Evolutionary conservation across 2,888 invertebrate species (phyloP), one percentile per base, ranked within the genome.

Genomic region (Suillia variegata): DNA sequence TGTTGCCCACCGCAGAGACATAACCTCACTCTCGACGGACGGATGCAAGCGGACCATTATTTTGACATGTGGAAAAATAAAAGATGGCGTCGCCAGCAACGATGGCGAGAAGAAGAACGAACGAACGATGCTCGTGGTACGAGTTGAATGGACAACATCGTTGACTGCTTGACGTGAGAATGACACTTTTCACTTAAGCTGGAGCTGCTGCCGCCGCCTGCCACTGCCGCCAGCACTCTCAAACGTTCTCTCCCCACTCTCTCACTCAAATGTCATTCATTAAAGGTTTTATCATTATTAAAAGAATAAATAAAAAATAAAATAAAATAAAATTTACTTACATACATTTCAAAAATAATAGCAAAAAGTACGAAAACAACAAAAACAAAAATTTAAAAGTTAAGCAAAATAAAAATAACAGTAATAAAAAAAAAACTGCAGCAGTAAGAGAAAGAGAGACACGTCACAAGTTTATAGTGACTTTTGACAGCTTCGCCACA

Each of bases 401-500:
- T n/a, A n/a, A n/a, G n/a, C n/a, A 61, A 70, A 67, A 65, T 68
- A 73, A 70, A 73, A 68, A 71, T 61, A 67, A 73, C 74, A 74
- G 70, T 74, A n/a, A 71, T 68, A 20, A 70, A 63, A 69, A 73
- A 64, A 72, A 65, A 69, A 67, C 67, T 69, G 65, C 67, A 67
- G 70, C 67, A 69, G n/a, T n/a, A n/a, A n/a, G n/a, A n/a, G n/a
- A n/a, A n/a, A n/a, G n/a, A 67, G 70, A 70, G 70, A 75, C 70
- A 73, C 71, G 70, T 77, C 75, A 78, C 73, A 78, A 79, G 74
- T 79, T 78, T 76, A 71, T 77, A 74, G 79, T 79, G 79, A 76
- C 77, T 77, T 79, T 71, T 79, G 77, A 79, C 77, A 79, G 74
- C 69, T 69, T 67, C 76, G 74, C 75, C 78, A 77, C 71, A 75